These are phyloP conservation scores for Bombyx mandarina DNA, from an alignment of 1,140 invertebrate species.

Conservation along the genomic window DNA sequence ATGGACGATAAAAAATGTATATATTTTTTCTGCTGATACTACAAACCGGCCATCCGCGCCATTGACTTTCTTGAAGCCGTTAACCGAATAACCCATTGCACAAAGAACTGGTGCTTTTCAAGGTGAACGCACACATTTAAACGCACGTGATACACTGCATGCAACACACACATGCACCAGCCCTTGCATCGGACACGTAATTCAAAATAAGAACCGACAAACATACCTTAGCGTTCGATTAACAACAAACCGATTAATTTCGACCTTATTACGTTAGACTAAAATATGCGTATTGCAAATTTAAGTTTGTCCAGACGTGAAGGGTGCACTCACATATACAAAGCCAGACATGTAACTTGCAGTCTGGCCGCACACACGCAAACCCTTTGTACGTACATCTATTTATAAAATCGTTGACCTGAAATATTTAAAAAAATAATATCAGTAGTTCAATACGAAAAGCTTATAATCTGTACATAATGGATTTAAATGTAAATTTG, in stretches of 20 bases:
- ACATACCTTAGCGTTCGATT: slow-evolving; percentile 10
- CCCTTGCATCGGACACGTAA: slow-evolving; percentile 26
- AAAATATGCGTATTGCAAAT: slow-evolving; percentile 5
- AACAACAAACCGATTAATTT: slow-evolving; percentile 12
- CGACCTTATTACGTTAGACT: slow-evolving; percentile 16
- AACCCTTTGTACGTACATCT: background rate
- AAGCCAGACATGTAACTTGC: slow-evolving; percentile 38
- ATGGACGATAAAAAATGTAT: background rate
- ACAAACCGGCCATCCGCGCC: slow-evolving; percentile 53
- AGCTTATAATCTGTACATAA: no score
- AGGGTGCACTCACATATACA: slow-evolving; percentile 54
- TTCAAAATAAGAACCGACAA: slow-evolving; percentile 53
- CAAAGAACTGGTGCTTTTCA: slow-evolving; percentile 68
- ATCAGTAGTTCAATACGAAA: background rate
- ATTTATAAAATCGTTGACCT: slow-evolving; percentile 3
- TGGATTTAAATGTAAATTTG: no score
- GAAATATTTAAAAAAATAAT: slow-evolving; percentile 4
- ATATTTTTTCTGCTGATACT: slow-evolving; percentile 34
- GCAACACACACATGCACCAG: slow-evolving; percentile 19
- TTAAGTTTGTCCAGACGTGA: slow-evolving; percentile 42
- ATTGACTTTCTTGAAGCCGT: slow-evolving; percentile 68
- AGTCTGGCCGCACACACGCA: slow-evolving; percentile 44
- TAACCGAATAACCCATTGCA: slow-evolving; percentile 71
- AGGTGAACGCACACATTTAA: slow-evolving; percentile 62
- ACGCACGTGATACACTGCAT: slow-evolving; percentile 9